Percentiles rank a stretch among this genome's conserved stretches.
Evolutionary conservation across 2,113 vertebrate genomes (phyloP).

Genomic region (Gila orcuttii): DNA sequence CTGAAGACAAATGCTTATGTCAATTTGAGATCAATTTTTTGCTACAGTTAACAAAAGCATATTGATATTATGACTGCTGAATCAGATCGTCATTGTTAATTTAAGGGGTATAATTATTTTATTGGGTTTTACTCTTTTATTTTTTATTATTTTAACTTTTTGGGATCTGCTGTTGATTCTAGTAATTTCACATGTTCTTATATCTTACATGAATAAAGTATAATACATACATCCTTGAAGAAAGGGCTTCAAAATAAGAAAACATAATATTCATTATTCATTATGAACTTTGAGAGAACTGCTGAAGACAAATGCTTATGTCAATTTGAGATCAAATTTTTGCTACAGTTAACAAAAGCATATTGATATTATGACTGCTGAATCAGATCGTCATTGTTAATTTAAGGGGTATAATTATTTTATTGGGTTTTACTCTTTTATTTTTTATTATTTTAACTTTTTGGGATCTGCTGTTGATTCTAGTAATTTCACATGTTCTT

Average conservation of each 20-base stretch:
- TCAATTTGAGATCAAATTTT: not conserved
- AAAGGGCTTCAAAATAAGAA: too few relatives aligned
- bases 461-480: too few relatives aligned
- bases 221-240: too few relatives aligned
- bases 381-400: not conserved
- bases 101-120: not conserved
- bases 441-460: too few relatives aligned
- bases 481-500: not conserved
- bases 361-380: not conserved
- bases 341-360: not conserved
- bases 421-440: not conserved
- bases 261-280: too few relatives aligned
- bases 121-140: not conserved
- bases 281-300: not conserved
- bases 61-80: not conserved
- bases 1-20: not conserved
- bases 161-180: too few relatives aligned
- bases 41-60: conserved; percentile 2
- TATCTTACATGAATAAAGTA: too few relatives aligned
- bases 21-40: not conserved
- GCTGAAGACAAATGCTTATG: not conserved
- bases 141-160: too few relatives aligned
- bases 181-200: too few relatives aligned
- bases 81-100: not conserved
- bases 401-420: not conserved